Evolutionary conservation across 2,888 invertebrate genomes (phyloP), one percentile per base, ranked within the genome.

Genomic region (Torymus auratus): DNA sequence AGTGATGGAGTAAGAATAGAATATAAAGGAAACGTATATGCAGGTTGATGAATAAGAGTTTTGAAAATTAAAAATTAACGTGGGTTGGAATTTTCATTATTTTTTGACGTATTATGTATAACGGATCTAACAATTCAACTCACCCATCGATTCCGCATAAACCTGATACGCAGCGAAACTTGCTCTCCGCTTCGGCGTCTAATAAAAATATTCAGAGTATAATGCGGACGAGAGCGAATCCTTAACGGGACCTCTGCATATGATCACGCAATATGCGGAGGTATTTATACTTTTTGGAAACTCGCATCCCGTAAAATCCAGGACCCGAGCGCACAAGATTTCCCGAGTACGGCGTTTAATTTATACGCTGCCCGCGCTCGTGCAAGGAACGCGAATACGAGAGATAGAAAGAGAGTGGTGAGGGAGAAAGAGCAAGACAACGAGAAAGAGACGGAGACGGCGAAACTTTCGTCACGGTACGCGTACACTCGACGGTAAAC

Each of bases 381-480:
- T 17, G 17, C 13, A 4, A 3, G 62, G 4, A 65, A 20, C 53
- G 69, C 56, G 65, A 72, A 77, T 71, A 71, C 60, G n/a, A 77
- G 72, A 68, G 75, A 78, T 61, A 73, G 52, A 72, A 58, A 74
- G 82, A 55, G 67, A 80, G 20, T 20, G 20, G 20, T n/a, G 20
- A 20, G 20, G 20, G 80, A 74, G 71, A 58, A 56, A 58, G 70
- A 28, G 7, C 5, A 41, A 7, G 41, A 41, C 41, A 41, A 41
- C 41, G 41, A 7, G 41, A 41, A 41, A 41, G 41, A 41, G 41
- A 28, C 53, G 70, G 70, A 77, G 68, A 73, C 41, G 41, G 7
- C 41, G 78, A 60, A 82, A 80, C 79, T 80, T 83, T 80, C 80
- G 86, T 85, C 83, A 85, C 84, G 84, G 84, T 83, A 81, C 83